A percentile compares a stretch with the other conserved stretches of the same genome.
phyloP scores from a whole-genome alignment of 2,797 vertebrate species.

The Harpagifer antarcticus region DNA sequence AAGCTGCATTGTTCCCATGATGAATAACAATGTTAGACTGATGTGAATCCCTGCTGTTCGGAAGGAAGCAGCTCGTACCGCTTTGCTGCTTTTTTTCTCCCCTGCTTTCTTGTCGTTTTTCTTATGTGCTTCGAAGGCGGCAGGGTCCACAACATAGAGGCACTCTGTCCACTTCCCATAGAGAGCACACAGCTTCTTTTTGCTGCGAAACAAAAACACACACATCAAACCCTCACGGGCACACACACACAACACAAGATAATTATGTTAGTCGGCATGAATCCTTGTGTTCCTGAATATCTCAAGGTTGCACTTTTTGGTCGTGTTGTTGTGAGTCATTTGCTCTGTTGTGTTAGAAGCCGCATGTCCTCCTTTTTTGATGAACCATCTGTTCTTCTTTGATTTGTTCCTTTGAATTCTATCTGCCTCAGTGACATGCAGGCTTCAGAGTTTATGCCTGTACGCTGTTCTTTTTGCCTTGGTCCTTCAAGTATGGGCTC shows the following conservation, averaged over 20 bases:
- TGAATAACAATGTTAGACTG: neutral
- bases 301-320: constrained; percentile 1
- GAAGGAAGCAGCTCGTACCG: constrained; percentile 79
- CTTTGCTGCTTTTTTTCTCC: constrained; percentile 91
- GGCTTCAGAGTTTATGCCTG: too few relatives aligned
- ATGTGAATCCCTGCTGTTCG: neutral
- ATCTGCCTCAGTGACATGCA: neutral
- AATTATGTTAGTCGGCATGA: neutral
- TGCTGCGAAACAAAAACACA: constrained; percentile 80
- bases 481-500: neutral
- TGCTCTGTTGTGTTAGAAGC: constrained; percentile 5
- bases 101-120: constrained; percentile 93
- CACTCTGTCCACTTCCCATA: constrained; percentile 99
- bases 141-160: constrained; percentile 89
- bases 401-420: neutral
- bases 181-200: constrained; percentile 93
- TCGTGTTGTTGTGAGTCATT: neutral
- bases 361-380: neutral
- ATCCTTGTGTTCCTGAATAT: neutral
- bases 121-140: constrained; percentile 91
- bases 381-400: constrained; percentile 24
- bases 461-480: neutral
- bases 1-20: neutral
- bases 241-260: constrained; percentile 23
- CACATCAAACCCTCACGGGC: constrained; percentile 14